Conservation (phyloP, 2,797 vertebrate species). For the Odontamblyopus rebecca region DNA sequence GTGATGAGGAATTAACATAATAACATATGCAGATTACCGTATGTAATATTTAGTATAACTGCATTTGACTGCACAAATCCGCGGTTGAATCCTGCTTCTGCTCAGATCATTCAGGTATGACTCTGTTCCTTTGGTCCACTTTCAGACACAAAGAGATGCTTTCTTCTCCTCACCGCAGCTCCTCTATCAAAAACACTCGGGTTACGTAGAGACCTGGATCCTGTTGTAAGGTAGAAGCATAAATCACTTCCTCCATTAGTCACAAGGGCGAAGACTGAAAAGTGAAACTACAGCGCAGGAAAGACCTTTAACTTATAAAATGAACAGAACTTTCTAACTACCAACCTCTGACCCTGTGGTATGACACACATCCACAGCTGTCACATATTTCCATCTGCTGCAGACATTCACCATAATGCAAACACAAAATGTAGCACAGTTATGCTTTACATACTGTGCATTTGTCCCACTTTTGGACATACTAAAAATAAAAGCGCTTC, state of each 20-base stretch:
- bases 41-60: conserved; percentile 3
- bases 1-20: too few relatives aligned
- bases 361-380: conserved; percentile 15
- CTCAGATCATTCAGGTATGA: conserved; percentile 19
- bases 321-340: conserved; percentile 32
- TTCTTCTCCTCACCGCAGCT: conserved; percentile 59
- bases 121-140: conserved; percentile 32
- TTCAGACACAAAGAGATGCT: conserved; percentile 59
- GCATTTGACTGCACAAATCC: not conserved
- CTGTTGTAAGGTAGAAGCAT: conserved; percentile 47
- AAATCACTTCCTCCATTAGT: conserved; percentile 64
- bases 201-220: conserved; percentile 68
- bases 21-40: not conserved
- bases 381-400: conserved; percentile 23
- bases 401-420: not conserved
- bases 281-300: conserved; percentile 22
- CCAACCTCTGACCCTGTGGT: not conserved
- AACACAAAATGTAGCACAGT: conserved; percentile 5
- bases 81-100: not conserved
- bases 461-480: conserved; percentile 1
- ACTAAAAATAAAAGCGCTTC: not conserved
- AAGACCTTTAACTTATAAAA: conserved; percentile 22
- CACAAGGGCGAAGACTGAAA: conserved; percentile 38
- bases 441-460: not conserved
- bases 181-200: conserved; percentile 52